These are phyloP conservation scores for Imbricaverruca yamaguchii DNA, from an alignment of 2,888 invertebrate species.

Conservation along the genomic window DNA sequence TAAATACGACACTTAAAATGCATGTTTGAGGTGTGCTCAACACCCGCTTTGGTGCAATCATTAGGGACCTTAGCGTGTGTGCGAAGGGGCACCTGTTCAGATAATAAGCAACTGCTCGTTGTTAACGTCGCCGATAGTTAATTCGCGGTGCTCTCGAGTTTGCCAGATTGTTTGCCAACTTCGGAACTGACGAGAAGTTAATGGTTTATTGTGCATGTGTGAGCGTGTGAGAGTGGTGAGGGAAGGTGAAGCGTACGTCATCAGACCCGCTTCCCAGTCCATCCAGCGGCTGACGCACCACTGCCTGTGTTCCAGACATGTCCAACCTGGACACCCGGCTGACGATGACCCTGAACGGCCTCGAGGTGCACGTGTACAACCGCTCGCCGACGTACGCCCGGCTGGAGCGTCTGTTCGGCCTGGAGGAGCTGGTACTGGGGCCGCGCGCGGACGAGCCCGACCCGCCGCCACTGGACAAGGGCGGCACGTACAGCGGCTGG, in stretches of 20 bases:
- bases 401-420: constrained; percentile 78
- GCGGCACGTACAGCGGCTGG: constrained; percentile 62
- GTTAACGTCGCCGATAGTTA: no score
- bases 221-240: not conserved
- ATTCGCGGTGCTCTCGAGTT: no score
- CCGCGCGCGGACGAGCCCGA: constrained; percentile 35
- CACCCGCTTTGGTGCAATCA: no score
- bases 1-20: no score
- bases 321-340: constrained; percentile 89
- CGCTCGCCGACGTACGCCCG: constrained; percentile 76
- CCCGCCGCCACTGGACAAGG: not conserved
- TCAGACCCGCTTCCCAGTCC: not conserved
- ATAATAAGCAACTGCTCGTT: no score
- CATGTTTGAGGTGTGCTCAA: no score
- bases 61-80: no score
- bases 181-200: no score
- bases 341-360: constrained; percentile 84
- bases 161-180: no score
- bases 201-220: no score
- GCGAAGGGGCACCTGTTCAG: no score
- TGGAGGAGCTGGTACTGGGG: constrained; percentile 64
- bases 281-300: not conserved
- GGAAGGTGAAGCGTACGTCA: not conserved
- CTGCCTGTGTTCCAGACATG: constrained; percentile 57
- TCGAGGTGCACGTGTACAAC: constrained; percentile 92